Evolutionary conservation across 2,113 vertebrate species (phyloP), one percentile per base, ranked within the genome.

Genomic region (Bos javanicus): DNA sequence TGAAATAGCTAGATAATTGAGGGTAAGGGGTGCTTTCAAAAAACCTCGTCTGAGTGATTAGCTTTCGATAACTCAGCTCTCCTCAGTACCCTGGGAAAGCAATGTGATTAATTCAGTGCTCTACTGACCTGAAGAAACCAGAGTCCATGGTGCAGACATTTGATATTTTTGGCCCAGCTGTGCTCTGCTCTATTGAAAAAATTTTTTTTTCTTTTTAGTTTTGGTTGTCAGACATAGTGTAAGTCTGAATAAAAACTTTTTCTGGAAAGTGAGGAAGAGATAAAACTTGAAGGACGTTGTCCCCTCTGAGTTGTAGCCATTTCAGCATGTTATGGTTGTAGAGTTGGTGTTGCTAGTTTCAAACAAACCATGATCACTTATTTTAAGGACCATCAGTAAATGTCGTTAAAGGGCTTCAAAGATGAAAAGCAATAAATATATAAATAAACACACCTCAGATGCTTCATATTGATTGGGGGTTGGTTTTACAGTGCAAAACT

Each of bases 401-500:
- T 81, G 71, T 71, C 17, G 15, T 90, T 85, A 76, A 93, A 96
- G 30, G 82, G 50, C 62, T 95, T 59, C 87, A 93, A 93, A 95
- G 96, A 93, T 54, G 50, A 85, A 97, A 97, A 97, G 52, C 62
- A 81, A 94, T 85, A 82, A 82, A 30, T 97, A 50, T 78, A 95
- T 82, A 98, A 93, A 96, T 59, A 93, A 90, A 95, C 54, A 81
- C 80, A 95, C 50, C 84, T 97, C 57, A 96, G 87, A 97, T 90
- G 50, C 56, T 97, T 87, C 17, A 25, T 98, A 96, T 89, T 96
- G 90, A 93, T 97, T 96, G 15, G 46, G 85, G 5, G 28, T 94
- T 96, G 76, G 74, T 97, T 97, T 96, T 97, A 94, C 91, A 95
- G 76, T n/a, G 81, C 14, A 97, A 90, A 98, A 95, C 43, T 91